Percentiles rank a stretch among this genome's conserved stretches.
Conservation (phyloP, 1,140 invertebrate species). For the Diachasmimorpha longicaudata region DNA sequence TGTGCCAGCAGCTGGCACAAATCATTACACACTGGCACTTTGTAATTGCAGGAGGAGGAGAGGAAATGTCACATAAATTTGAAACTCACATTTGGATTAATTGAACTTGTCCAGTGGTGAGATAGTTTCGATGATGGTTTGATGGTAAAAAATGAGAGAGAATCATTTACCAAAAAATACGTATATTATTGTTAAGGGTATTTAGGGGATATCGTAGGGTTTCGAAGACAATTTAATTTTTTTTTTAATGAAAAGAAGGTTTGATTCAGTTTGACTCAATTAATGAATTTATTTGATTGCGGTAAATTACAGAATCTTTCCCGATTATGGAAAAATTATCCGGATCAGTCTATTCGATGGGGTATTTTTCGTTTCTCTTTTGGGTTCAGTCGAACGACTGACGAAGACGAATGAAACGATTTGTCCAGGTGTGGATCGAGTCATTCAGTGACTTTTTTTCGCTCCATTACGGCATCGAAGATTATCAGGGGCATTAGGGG, state of each 20-base stretch:
- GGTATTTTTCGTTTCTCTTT: no score
- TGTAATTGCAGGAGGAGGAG: neutral
- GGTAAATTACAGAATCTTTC: no score
- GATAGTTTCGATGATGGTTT: neutral
- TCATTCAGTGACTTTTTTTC: constrained; percentile 24
- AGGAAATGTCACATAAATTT: constrained; percentile 3
- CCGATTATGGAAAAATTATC: no score
- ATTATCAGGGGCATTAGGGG: constrained; percentile 31
- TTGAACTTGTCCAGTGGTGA: neutral
- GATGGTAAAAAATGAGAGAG: neutral
- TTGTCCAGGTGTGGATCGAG: constrained; percentile 5
- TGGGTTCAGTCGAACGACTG: neutral
- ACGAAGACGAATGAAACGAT: constrained; percentile 1
- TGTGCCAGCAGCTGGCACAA: neutral
- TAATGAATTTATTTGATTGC: no score
- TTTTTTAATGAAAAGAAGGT: no score
- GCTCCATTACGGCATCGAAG: constrained; percentile 32
- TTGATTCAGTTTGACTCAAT: no score
- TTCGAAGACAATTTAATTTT: neutral
- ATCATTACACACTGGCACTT: constrained; percentile 5
- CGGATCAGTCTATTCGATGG: neutral
- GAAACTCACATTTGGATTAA: neutral
- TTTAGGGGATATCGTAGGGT: neutral
- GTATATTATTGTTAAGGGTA: neutral
- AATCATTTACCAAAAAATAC: neutral